These are phyloP conservation scores for Pantherophis vulpinus DNA, from an alignment of 2,797 vertebrate genomes.

Conservation along the genomic window DNA sequence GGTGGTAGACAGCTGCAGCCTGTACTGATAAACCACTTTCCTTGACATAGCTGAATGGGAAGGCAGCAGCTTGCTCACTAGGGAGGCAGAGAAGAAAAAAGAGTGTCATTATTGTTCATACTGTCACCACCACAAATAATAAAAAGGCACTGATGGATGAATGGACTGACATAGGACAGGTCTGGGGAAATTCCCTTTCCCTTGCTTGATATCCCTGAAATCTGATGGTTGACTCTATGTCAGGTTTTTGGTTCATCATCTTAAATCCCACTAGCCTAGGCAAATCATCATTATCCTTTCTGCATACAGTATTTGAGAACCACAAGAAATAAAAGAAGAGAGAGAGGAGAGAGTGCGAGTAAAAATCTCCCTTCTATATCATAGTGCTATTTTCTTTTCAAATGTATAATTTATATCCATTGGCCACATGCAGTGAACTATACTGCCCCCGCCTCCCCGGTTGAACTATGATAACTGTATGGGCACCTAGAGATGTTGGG, in stretches of 20 bases:
- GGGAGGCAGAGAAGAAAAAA: not conserved
- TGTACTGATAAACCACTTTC: not conserved
- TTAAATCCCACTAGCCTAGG: not conserved
- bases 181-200: not conserved
- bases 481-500: not conserved
- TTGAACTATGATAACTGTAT: not conserved
- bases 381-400: not conserved
- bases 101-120: not conserved
- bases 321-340: not conserved
- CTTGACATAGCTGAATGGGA: not conserved
- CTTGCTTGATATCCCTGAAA: not conserved
- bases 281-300: not conserved
- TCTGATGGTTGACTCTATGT: not conserved
- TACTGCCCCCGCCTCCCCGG: not conserved
- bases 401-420: not conserved
- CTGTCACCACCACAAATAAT: not conserved
- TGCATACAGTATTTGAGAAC: not conserved
- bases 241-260: not conserved
- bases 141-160: not conserved
- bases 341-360: not conserved
- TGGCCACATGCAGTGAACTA: not conserved
- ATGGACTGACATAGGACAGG: not conserved
- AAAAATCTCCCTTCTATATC: not conserved
- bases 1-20: not conserved
- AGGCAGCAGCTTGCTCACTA: not conserved